Evolutionary conservation across 2,797 vertebrate species (phyloP).

Genomic region (Eleutherodactylus coqui): DNA sequence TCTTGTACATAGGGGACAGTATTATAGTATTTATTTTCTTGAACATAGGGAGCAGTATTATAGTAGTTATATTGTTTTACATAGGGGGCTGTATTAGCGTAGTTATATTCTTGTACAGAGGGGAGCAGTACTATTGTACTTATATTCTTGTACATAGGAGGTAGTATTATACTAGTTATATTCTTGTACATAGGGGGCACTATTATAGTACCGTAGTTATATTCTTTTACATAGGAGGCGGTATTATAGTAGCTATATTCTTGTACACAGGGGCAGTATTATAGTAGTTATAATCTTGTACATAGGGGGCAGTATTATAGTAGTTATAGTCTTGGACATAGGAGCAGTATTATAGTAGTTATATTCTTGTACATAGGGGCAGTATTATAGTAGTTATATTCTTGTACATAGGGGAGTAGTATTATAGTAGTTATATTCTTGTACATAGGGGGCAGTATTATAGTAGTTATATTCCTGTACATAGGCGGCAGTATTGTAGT

Average conservation of each 20-base stretch:
- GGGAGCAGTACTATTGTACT: slow-evolving; percentile 9
- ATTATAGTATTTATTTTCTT: slow-evolving; percentile 17
- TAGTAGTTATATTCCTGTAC: no score
- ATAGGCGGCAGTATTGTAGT: no score
- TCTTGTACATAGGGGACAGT: background rate
- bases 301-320: background rate
- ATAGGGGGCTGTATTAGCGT: background rate
- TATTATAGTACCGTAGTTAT: slow-evolving; percentile 20
- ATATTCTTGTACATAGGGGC: no score
- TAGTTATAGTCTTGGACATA: background rate
- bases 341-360: no score
- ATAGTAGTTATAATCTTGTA: background rate
- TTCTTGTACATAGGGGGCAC: background rate
- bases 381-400: no score
- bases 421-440: no score
- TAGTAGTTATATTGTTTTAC: slow-evolving; percentile 3
- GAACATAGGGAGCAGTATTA: slow-evolving; percentile 12
- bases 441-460: no score
- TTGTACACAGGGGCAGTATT: background rate
- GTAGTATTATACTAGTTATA: slow-evolving; percentile 14
- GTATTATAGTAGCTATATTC: slow-evolving; percentile 19
- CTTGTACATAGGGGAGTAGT: no score
- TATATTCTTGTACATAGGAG: slow-evolving; percentile 6
- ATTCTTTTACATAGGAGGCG: background rate
- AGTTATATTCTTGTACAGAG: slow-evolving; percentile 3